Percentiles rank a stretch among this genome's conserved stretches.
Conservation (phyloP, 1,140 invertebrate genomes). For the Drosophila virilis region DNA sequence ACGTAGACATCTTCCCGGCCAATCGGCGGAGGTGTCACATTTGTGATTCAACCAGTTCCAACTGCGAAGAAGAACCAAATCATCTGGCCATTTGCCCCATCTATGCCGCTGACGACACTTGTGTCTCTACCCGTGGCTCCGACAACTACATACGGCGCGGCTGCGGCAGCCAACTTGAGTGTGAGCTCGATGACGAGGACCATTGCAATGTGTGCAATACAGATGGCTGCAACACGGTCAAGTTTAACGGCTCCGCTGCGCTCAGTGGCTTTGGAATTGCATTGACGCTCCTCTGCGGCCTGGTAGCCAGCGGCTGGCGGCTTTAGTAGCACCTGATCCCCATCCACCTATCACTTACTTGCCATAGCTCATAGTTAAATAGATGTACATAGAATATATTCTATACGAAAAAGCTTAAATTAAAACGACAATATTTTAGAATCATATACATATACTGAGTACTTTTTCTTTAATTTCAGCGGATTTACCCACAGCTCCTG, state of each 20-base stretch:
- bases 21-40: constrained; percentile 70
- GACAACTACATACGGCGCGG: constrained; percentile 52
- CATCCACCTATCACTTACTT: not conserved
- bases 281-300: constrained; percentile 57
- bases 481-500: too few relatives aligned
- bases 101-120: constrained; percentile 58
- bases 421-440: constrained; percentile 34
- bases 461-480: too few relatives aligned
- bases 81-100: constrained; percentile 61
- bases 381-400: constrained; percentile 58
- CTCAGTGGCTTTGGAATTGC: constrained; percentile 52
- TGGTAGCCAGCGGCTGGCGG: constrained; percentile 36
- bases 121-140: constrained; percentile 37
- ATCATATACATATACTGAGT: not conserved
- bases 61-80: constrained; percentile 52
- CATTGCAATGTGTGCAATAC: constrained; percentile 62
- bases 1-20: constrained; percentile 60
- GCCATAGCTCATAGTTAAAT: constrained; percentile 46
- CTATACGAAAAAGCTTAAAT: constrained; percentile 21
- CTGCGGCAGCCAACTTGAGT: constrained; percentile 60
- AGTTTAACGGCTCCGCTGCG: constrained; percentile 47
- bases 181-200: constrained; percentile 45
- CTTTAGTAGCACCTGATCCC: constrained; percentile 8
- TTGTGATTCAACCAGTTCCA: constrained; percentile 59
- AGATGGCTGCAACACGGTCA: constrained; percentile 69